Base-by-base conservation (phyloP, 35 echinoderm and acorn worm genomes). In the Apostichopus japonicus region DNA sequence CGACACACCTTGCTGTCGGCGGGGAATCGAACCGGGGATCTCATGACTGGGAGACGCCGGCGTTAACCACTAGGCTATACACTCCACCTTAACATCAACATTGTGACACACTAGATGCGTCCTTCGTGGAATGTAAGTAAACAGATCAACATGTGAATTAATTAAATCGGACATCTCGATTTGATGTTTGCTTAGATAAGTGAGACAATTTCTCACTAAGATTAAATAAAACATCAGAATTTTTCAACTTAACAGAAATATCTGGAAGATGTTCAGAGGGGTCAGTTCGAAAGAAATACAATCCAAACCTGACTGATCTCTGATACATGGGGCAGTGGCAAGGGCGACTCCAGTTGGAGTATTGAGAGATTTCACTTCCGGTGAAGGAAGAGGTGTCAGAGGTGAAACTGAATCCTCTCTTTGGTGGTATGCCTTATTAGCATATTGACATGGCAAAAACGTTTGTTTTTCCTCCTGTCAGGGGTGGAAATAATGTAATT, bases 361-460 rank as follows among this genome's bases (percentile, higher is more conserved):
- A 1, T 24, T 53, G 10, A 25, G 22, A 24, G 24, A 44, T 27
- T 5, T 24, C 0, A 33, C 22, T 33, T 13, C 27, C 6, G 82
- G 82, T 44, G 55, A 54, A 86, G 25, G 25, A 27, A 27, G 25
- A 6, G 73, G 25, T 6, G 73, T 77, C 6, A 22, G 73, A 6
- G n/a, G n/a, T 22, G 73, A 24, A 16, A 17, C 25, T 19, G 25
- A 27, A 27, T 77, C 73, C 8, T 77, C 73, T 19, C 73, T 77
- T 7, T 6, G n/a, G 27, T 27, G 53, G 15, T 80, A 80, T 44
- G 11, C 15, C 27, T 80, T 80, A 80, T 27, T 27, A 80, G 24
- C 79, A 80, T 80, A 80, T 80, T 80, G 15, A 80, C 79, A 51
- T 80, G 95, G 25, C 25, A 27, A 4, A 96, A 25, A 52, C 89